Percentiles rank a stretch among this genome's conserved stretches.
These are phyloP conservation scores for Hedya salicella DNA, from an alignment of 2,888 invertebrate species.

Conservation along the genomic window DNA sequence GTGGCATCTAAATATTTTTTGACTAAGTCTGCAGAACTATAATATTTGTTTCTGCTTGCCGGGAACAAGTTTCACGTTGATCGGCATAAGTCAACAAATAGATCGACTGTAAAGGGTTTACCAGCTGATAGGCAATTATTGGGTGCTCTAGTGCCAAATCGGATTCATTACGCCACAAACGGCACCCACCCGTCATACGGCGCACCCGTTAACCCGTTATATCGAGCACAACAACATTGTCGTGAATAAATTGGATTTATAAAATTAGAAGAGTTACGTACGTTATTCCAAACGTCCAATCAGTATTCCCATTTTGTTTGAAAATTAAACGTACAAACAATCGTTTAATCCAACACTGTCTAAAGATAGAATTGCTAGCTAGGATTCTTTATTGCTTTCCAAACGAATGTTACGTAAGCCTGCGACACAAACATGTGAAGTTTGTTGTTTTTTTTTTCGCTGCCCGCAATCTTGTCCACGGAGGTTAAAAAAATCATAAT, in stretches of 20 bases:
- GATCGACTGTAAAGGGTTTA: neutral
- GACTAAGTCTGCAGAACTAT: too few relatives aligned
- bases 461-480: too few relatives aligned
- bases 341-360: conserved; percentile 3
- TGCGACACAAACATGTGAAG: too few relatives aligned
- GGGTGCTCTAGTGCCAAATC: conserved; percentile 1
- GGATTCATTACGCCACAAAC: conserved; percentile 14
- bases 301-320: conserved; percentile 14
- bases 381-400: neutral
- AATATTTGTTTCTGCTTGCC: neutral
- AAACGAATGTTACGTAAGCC: neutral
- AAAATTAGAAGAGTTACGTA: conserved; percentile 29
- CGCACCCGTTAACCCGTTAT: neutral
- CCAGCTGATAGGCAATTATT: conserved; percentile 15
- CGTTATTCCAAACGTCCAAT: conserved; percentile 4
- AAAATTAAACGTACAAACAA: conserved; percentile 13
- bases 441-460: too few relatives aligned
- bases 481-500: too few relatives aligned
- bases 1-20: too few relatives aligned
- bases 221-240: neutral
- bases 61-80: neutral
- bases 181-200: neutral
- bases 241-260: conserved; percentile 29
- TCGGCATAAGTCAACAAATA: neutral
- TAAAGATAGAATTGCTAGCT: conserved; percentile 14